A percentile compares a stretch with the other conserved stretches of the same genome.
Evolutionary conservation across 1,140 invertebrate genomes (phyloP).

Genomic region (Zaprionus gabonicus): DNA sequence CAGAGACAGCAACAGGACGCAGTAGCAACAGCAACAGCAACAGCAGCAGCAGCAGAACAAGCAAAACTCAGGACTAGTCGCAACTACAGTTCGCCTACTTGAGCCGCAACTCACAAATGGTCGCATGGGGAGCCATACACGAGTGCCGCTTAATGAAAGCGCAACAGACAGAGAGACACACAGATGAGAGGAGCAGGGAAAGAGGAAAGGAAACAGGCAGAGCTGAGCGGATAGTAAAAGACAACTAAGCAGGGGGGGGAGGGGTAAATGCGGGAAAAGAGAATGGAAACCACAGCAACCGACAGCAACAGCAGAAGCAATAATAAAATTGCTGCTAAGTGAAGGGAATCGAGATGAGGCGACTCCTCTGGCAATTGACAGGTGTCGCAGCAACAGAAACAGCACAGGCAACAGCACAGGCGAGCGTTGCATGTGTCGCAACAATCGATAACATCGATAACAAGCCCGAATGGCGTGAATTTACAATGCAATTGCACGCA

Average conservation of each 20-base stretch:
- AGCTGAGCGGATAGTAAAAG: constrained; percentile 15
- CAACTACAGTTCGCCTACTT: constrained; percentile 41
- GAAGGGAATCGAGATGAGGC: constrained; percentile 67
- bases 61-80: constrained; percentile 33
- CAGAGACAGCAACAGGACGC: constrained; percentile 36
- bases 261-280: not conserved
- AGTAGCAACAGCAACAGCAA: constrained; percentile 29
- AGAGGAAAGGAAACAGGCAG: not conserved
- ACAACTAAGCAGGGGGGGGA: constrained; percentile 47
- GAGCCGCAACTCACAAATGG: constrained; percentile 56
- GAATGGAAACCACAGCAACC: constrained; percentile 52
- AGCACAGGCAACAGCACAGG: not conserved
- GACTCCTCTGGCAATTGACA: too few species aligned
- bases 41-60: constrained; percentile 52
- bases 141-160: constrained; percentile 80
- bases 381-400: not conserved
- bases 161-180: constrained; percentile 59
- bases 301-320: constrained; percentile 47
- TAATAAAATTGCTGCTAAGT: constrained; percentile 76
- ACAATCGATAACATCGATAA: constrained; percentile 41
- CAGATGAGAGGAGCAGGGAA: not conserved
- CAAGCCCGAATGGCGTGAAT: constrained; percentile 45
- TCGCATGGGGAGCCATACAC: constrained; percentile 71
- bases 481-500: constrained; percentile 77
- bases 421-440: constrained; percentile 14